Conservation (phyloP, 2,888 invertebrate genomes). For the Empis livida region DNA sequence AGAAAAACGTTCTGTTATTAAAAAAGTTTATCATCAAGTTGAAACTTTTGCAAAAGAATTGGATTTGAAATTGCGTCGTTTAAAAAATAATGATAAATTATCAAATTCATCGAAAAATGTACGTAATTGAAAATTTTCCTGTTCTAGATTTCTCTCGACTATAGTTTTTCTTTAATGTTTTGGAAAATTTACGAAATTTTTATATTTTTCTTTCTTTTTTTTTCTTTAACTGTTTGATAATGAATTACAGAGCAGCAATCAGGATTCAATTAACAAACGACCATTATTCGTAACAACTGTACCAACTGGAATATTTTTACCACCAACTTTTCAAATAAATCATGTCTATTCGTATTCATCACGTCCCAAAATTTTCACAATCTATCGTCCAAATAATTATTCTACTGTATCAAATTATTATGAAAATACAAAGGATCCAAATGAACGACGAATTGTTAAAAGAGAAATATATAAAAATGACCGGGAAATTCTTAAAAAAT, state of each 20-base stretch:
- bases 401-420: not conserved
- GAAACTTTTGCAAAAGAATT: slow-evolving; percentile 53
- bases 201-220: not conserved
- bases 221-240: not conserved
- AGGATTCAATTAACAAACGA: slow-evolving; percentile 26
- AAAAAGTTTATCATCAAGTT: slow-evolving; percentile 13
- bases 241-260: slow-evolving; percentile 14
- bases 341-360: slow-evolving; percentile 54
- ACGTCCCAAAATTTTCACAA: slow-evolving; percentile 38
- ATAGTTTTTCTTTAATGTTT: not conserved
- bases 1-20: slow-evolving; percentile 8
- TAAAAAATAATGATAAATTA: slow-evolving; percentile 46
- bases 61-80: slow-evolving; percentile 54
- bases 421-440: not conserved
- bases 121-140: slow-evolving; percentile 6
- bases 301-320: slow-evolving; percentile 62
- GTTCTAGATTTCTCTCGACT: not conserved
- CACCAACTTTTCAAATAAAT: slow-evolving; percentile 42
- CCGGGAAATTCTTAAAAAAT: too few species aligned
- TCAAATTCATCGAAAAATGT: slow-evolving; percentile 17
- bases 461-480: too few species aligned
- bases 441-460: not conserved
- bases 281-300: slow-evolving; percentile 72
- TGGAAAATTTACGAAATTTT: not conserved
- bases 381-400: not conserved